phyloP scores from a whole-genome alignment of 2,797 vertebrate genomes.

The Enteromius unitaeniatus region DNA sequence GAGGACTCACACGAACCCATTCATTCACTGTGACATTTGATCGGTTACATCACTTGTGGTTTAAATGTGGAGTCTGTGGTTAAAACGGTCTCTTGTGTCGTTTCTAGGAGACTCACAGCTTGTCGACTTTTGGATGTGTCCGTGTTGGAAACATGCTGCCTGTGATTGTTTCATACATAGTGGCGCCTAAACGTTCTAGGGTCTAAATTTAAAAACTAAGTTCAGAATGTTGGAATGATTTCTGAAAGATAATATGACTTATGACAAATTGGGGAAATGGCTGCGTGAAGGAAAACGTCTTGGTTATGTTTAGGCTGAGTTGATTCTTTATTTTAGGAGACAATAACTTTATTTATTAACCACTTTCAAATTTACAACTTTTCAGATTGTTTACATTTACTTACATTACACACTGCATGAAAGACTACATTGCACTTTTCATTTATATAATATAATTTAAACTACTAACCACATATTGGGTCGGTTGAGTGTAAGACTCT shows the following conservation, averaged over 20 bases:
- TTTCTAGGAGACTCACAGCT: constrained; percentile 42
- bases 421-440: not conserved
- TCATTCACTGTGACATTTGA: constrained; percentile 22
- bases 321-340: not conserved
- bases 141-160: not conserved
- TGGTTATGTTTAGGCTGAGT: not conserved
- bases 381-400: not conserved
- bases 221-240: not conserved
- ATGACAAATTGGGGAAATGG: not conserved
- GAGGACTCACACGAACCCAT: not conserved
- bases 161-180: not conserved
- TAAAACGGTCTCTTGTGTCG: constrained; percentile 1
- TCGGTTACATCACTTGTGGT: constrained; percentile 28
- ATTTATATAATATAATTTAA: too few species aligned
- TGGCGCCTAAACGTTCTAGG: not conserved
- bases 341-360: not conserved
- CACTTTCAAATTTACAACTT: not conserved
- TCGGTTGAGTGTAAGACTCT: not conserved
- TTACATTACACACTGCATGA: not conserved
- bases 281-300: not conserved
- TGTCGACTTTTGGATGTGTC: constrained; percentile 8
- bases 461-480: not conserved
- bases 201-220: not conserved
- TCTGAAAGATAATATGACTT: not conserved
- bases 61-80: constrained; percentile 24